Conservation (phyloP, 2,888 invertebrate genomes). For the Alviniconcha strummeri region DNA sequence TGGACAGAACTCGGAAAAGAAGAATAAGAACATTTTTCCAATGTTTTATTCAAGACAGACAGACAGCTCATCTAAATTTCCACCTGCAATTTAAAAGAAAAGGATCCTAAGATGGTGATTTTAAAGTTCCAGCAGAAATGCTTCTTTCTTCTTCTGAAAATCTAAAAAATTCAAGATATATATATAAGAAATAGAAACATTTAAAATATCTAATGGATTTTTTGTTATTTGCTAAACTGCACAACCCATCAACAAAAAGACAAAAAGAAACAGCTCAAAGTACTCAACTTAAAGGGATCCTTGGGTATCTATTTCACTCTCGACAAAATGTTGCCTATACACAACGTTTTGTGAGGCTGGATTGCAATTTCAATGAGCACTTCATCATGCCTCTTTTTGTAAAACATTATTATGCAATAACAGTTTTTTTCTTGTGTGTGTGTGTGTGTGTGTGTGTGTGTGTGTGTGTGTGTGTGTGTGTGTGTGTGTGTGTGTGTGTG, state of each 20-base stretch:
- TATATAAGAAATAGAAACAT: too few species aligned
- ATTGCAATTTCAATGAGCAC: background rate
- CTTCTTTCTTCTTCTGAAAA: background rate
- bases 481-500: constrained; percentile 6
- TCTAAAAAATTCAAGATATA: background rate
- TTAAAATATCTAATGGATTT: too few species aligned
- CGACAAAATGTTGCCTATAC: background rate
- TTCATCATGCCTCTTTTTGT: background rate
- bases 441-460: background rate
- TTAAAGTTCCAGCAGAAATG: background rate
- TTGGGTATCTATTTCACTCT: too few species aligned
- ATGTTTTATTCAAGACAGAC: background rate
- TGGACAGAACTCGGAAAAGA: background rate
- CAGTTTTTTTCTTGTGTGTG: background rate
- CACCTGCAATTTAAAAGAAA: background rate
- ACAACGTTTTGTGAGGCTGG: background rate
- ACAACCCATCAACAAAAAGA: background rate
- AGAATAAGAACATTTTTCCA: background rate
- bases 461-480: background rate
- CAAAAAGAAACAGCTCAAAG: background rate
- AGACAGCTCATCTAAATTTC: background rate
- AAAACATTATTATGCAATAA: constrained; percentile 1
- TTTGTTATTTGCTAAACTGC: background rate
- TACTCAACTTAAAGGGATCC: too few species aligned
- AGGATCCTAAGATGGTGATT: background rate